These are phyloP conservation scores for Epinephelus malabaricus DNA, from an alignment of 2,797 vertebrate genomes.

Conservation along the genomic window DNA sequence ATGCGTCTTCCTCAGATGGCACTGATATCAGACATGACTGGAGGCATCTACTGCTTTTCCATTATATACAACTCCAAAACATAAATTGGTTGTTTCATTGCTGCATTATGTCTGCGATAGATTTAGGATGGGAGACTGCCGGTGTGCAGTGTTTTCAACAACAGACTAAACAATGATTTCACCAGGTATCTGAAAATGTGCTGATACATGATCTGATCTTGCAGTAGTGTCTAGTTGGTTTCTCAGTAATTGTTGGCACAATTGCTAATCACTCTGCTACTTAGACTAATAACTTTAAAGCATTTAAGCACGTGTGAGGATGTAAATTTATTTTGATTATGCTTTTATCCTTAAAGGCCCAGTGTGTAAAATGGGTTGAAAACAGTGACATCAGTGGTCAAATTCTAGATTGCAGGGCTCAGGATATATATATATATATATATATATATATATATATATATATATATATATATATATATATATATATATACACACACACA, in stretches of 20 bases:
- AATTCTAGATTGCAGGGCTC: too few relatives aligned
- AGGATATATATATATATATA: too few relatives aligned
- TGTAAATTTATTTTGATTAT: background rate
- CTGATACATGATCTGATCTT: background rate
- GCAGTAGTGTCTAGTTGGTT: background rate
- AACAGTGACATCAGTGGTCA: too few relatives aligned
- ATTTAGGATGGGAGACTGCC: background rate
- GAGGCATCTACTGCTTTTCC: background rate
- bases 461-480: too few relatives aligned
- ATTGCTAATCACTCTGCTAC: background rate
- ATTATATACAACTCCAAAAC: background rate
- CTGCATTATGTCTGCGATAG: background rate
- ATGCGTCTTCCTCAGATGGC: background rate
- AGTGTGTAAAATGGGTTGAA: too few relatives aligned
- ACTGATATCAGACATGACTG: background rate
- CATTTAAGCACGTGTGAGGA: background rate
- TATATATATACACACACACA: too few relatives aligned
- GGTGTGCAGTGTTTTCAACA: background rate
- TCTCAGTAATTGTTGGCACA: slow-evolving; percentile 7
- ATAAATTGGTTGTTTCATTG: background rate
- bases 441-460: too few relatives aligned
- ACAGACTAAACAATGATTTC: background rate
- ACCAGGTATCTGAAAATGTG: background rate
- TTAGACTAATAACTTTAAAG: background rate
- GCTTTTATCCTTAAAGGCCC: background rate